Percentiles rank a stretch among this genome's conserved stretches.
phyloP scores from a whole-genome alignment of 2,113 vertebrate species.

The Oncorhynchus tshawytscha region DNA sequence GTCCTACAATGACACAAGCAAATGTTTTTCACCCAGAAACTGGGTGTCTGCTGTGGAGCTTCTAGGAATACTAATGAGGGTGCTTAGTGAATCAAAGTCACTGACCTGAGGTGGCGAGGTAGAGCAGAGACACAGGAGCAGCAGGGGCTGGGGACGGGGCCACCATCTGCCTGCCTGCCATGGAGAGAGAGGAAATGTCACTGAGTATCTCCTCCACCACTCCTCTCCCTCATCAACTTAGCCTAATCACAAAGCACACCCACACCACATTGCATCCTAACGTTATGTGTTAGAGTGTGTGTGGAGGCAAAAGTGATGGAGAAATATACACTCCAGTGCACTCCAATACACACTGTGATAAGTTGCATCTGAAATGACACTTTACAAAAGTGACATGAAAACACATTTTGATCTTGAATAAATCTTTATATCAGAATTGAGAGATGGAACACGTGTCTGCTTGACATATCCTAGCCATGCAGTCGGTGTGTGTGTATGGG shows the following conservation, averaged over 20 bases:
- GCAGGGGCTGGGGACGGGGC: conserved; percentile 29
- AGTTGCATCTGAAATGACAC: neutral
- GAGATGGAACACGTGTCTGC: conserved; percentile 26
- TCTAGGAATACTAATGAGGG: conserved; percentile 71
- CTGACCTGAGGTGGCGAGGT: conserved; percentile 63
- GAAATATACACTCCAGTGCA: conserved; percentile 2
- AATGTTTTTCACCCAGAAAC: conserved; percentile 50
- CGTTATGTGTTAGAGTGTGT: neutral
- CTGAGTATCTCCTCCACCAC: conserved; percentile 44
- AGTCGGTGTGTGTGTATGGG: conserved; percentile 5
- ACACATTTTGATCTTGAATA: too few species aligned
- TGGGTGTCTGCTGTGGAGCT: conserved; percentile 59
- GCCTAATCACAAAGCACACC: conserved; percentile 5
- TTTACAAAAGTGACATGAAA: neutral
- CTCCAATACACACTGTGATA: neutral
- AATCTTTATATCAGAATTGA: neutral
- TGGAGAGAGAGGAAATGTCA: conserved; percentile 48
- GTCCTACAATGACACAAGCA: conserved; percentile 33
- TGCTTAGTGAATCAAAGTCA: conserved; percentile 66
- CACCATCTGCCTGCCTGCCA: conserved; percentile 24
- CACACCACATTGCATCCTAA: neutral
- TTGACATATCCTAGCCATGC: conserved; percentile 14
- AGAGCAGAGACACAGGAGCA: conserved; percentile 41
- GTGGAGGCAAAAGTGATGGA: neutral
- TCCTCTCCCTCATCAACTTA: conserved; percentile 25